Evolutionary conservation across 1,140 invertebrate species (phyloP).

Genomic region (Eulimnadia texana): DNA sequence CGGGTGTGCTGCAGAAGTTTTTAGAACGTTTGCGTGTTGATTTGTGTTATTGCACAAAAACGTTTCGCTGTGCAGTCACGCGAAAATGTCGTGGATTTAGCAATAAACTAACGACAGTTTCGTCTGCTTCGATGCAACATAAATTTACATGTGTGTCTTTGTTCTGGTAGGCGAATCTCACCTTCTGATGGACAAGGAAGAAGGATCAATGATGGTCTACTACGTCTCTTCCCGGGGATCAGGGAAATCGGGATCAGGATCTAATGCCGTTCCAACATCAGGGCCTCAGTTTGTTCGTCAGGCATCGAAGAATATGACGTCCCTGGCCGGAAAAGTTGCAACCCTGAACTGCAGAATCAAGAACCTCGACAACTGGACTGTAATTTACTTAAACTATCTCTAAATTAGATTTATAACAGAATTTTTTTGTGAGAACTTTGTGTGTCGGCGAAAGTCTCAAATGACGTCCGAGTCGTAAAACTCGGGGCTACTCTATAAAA

Average conservation of each 20-base stretch:
- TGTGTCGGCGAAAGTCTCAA: not conserved
- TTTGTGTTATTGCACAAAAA: too few species aligned
- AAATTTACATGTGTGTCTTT: too few species aligned
- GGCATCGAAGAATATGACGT: slow-evolving; percentile 64
- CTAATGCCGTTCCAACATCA: not conserved
- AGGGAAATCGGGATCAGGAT: not conserved
- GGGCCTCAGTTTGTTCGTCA: slow-evolving; percentile 66
- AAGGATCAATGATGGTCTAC: not conserved
- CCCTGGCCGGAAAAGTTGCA: slow-evolving; percentile 67
- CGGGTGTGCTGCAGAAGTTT: too few species aligned
- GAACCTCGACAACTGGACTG: slow-evolving; percentile 73
- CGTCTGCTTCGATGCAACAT: too few species aligned
- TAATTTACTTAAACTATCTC: slow-evolving; percentile 38
- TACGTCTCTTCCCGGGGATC: not conserved
- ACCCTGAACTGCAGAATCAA: slow-evolving; percentile 70
- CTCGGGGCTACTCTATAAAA: too few species aligned
- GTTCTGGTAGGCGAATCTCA: too few species aligned
- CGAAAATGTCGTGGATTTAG: too few species aligned
- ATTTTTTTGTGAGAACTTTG: too few species aligned
- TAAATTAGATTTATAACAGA: too few species aligned
- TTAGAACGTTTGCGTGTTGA: too few species aligned
- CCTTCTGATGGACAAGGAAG: not conserved
- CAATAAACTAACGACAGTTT: too few species aligned
- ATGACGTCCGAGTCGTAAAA: not conserved
- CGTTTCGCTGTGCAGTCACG: too few species aligned